Evolutionary conservation across 1,140 invertebrate genomes (phyloP).

Genomic region (Pentalonia nigronervosa): DNA sequence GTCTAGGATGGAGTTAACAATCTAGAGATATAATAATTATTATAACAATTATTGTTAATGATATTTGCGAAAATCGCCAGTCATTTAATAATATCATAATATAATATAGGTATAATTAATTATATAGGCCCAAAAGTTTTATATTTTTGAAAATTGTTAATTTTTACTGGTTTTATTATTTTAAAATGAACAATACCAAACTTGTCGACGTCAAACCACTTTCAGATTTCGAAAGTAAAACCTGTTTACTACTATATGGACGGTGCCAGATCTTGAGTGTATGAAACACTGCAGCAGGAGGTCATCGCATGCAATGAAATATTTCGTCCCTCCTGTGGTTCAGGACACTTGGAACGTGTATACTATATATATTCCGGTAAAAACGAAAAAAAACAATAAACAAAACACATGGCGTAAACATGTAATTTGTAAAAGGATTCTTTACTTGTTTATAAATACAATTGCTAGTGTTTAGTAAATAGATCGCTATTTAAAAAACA

Average conservation of each 20-base stretch:
- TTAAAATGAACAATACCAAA: constrained; percentile 34
- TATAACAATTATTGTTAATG: not conserved
- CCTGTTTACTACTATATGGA: not conserved
- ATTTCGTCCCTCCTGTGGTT: constrained; percentile 10
- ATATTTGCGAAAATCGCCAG: not conserved
- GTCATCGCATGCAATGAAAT: constrained; percentile 36
- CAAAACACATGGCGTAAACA: not conserved
- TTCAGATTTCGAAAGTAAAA: constrained; percentile 44
- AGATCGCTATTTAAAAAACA: not conserved
- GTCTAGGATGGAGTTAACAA: no score
- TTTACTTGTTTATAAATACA: constrained; percentile 22
- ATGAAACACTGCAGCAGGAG: not conserved
- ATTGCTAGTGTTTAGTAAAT: not conserved
- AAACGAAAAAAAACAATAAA: not conserved
- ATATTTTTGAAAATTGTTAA: not conserved
- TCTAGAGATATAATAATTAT: no score
- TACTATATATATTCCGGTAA: not conserved
- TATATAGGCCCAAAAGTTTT: not conserved
- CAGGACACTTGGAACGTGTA: not conserved
- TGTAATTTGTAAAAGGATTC: not conserved
- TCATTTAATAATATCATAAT: not conserved
- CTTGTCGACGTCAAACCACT: constrained; percentile 25
- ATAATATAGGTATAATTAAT: not conserved
- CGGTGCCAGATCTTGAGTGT: not conserved
- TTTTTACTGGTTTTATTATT: not conserved